These are phyloP conservation scores for Cassiopea andromeda DNA, from an alignment of 30 jellyfish, hydroid and myxozoan genomes.

Conservation along the genomic window DNA sequence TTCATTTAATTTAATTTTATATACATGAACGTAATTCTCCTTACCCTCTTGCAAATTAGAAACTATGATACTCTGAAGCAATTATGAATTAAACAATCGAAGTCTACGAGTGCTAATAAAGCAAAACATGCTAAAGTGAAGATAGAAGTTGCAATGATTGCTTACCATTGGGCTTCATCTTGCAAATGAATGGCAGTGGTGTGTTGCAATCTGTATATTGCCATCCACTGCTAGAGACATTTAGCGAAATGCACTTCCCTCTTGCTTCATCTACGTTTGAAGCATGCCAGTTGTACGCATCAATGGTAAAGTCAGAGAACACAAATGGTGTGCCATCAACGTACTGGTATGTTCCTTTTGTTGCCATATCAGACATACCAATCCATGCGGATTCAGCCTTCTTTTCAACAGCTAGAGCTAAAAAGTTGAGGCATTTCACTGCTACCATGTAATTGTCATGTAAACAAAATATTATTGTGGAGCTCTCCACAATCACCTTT, in stretches of 20 bases:
- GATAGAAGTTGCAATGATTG: too few species aligned
- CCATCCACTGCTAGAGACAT: slow-evolving; percentile 90
- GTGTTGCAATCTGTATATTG: slow-evolving; percentile 80
- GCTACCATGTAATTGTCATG: too few species aligned
- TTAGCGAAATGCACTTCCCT: slow-evolving; percentile 83
- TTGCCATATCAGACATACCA: slow-evolving; percentile 96
- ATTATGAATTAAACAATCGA: too few species aligned
- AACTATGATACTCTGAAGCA: too few species aligned
- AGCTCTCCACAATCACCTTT: too few species aligned
- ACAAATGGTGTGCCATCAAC: slow-evolving; percentile 98
- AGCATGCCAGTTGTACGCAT: slow-evolving; percentile 79
- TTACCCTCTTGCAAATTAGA: too few species aligned
- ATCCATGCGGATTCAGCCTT: slow-evolving; percentile 80
- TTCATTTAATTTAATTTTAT: too few species aligned
- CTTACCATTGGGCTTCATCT: slow-evolving; percentile 91
- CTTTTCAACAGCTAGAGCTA: slow-evolving; percentile 76
- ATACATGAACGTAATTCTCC: too few species aligned
- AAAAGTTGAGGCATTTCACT: background rate
- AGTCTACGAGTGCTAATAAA: too few species aligned
- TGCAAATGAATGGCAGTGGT: slow-evolving; percentile 89
- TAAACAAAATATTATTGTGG: too few species aligned
- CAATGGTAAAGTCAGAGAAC: slow-evolving; percentile 93
- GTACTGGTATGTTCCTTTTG: slow-evolving; percentile 93
- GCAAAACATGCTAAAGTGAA: too few species aligned
- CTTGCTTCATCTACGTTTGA: slow-evolving; percentile 55